These are phyloP conservation scores for Thalpophila matura DNA, from an alignment of 2,888 invertebrate species.

Conservation along the genomic window DNA sequence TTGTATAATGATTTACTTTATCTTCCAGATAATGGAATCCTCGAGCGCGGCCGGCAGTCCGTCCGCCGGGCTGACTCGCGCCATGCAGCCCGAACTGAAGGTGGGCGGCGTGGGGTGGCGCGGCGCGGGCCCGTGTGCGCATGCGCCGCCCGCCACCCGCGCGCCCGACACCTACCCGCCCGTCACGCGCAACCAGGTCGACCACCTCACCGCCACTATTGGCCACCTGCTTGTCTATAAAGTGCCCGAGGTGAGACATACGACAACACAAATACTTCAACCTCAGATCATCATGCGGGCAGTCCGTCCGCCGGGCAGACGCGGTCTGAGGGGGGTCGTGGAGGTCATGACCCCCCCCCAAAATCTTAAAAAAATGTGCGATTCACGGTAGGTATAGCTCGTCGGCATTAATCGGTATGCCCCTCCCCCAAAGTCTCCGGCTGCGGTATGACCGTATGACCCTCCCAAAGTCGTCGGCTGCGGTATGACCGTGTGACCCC, in stretches of 20 bases:
- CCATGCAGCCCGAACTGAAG: constrained; percentile 92
- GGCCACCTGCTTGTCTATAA: constrained; percentile 95
- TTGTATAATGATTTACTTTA: neutral
- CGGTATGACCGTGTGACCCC: no score
- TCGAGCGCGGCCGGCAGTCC: constrained; percentile 90
- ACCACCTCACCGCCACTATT: constrained; percentile 95
- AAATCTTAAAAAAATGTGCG: no score
- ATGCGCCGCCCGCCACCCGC: constrained; percentile 87
- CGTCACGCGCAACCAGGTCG: constrained; percentile 95
- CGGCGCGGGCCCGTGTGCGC: constrained; percentile 93
- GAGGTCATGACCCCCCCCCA: no score
- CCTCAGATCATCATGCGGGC: no score
- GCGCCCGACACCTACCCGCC: constrained; percentile 94
- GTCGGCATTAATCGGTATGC: no score
- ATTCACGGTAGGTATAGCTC: no score
- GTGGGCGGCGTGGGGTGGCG: constrained; percentile 92
- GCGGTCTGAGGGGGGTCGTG: no score
- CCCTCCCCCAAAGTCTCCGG: no score
- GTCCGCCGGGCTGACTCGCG: constrained; percentile 90
- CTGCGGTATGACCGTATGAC: no score
- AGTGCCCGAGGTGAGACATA: constrained; percentile 93
- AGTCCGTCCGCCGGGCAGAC: no score
- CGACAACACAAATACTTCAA: no score
- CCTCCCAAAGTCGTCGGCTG: no score
- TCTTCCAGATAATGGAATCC: constrained; percentile 82